Conservation (phyloP, 1,140 invertebrate genomes). For the Parasteatoda tepidariorum region DNA sequence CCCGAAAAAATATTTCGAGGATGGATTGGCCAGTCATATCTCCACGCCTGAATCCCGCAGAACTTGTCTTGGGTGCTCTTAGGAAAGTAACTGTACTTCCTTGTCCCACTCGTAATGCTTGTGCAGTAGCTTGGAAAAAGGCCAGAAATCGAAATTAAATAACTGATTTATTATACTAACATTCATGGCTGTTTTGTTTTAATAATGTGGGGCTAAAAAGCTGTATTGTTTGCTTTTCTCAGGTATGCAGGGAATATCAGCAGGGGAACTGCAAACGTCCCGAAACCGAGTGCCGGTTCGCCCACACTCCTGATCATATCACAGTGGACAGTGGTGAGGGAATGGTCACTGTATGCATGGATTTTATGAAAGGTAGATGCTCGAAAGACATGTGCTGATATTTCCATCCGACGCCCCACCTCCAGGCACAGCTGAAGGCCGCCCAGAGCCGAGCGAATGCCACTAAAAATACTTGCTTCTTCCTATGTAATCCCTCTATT, state of each 20-base stretch:
- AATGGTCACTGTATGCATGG: slow-evolving; percentile 96
- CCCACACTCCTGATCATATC: slow-evolving; percentile 94
- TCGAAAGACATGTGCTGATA: slow-evolving; percentile 95
- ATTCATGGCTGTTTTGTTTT: slow-evolving; percentile 11
- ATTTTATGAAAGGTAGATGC: slow-evolving; percentile 97
- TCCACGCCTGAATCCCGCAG: no score
- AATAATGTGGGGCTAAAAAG: slow-evolving; percentile 19
- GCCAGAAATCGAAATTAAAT: no score
- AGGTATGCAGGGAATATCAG: slow-evolving; percentile 99
- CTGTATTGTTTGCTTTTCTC: slow-evolving; percentile 66
- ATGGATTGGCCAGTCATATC: no score
- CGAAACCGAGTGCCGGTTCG: slow-evolving; percentile 96
- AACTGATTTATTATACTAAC: not conserved
- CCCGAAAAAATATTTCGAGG: no score
- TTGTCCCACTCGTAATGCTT: no score
- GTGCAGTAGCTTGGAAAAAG: not conserved
- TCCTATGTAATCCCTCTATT: slow-evolving; percentile 10
- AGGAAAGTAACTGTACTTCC: no score
- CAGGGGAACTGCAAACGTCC: slow-evolving; percentile 96
- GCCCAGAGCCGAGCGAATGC: slow-evolving; percentile 85
- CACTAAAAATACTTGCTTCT: slow-evolving; percentile 59
- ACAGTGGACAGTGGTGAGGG: slow-evolving; percentile 89
- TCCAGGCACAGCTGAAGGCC: slow-evolving; percentile 98
- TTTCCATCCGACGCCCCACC: slow-evolving; percentile 97
- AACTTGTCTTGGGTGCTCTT: no score